Evolutionary conservation across 1,140 invertebrate species (phyloP).

Genomic region (Periplaneta americana): DNA sequence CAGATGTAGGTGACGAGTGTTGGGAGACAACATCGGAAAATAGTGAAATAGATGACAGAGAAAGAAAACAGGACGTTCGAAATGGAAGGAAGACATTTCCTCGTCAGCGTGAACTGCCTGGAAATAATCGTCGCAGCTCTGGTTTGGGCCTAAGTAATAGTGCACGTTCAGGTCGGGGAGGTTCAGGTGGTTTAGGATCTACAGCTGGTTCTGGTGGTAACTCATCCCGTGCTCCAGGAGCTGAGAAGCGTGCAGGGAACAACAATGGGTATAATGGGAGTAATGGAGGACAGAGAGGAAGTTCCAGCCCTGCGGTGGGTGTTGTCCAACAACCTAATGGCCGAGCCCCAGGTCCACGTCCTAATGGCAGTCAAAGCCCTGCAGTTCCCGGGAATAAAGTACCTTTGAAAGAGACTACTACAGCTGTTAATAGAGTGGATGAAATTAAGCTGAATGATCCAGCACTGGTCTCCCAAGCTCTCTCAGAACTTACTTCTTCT

Average conservation of each 20-base stretch:
- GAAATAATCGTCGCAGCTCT: background rate
- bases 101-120: constrained; percentile 22
- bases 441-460: constrained; percentile 51
- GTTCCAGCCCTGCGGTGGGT: background rate
- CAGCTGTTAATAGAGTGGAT: constrained; percentile 49
- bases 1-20: constrained; percentile 50
- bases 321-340: constrained; percentile 26
- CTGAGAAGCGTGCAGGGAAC: constrained; percentile 37
- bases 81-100: constrained; percentile 31
- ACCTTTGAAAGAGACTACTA: constrained; percentile 33
- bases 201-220: background rate
- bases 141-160: background rate
- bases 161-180: background rate
- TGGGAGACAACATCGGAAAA: constrained; percentile 66
- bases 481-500: constrained; percentile 42
- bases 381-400: constrained; percentile 21
- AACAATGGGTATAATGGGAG: constrained; percentile 25
- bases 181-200: background rate
- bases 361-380: constrained; percentile 22
- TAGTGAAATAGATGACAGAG: constrained; percentile 46
- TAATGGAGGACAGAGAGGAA: constrained; percentile 8
- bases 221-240: constrained; percentile 33
- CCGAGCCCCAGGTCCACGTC: constrained; percentile 41
- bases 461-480: constrained; percentile 48
- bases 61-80: constrained; percentile 33